A percentile compares a stretch with the other conserved stretches of the same genome.
Evolutionary conservation across 2,888 invertebrate genomes (phyloP).

Genomic region (Salpingus planirostris): DNA sequence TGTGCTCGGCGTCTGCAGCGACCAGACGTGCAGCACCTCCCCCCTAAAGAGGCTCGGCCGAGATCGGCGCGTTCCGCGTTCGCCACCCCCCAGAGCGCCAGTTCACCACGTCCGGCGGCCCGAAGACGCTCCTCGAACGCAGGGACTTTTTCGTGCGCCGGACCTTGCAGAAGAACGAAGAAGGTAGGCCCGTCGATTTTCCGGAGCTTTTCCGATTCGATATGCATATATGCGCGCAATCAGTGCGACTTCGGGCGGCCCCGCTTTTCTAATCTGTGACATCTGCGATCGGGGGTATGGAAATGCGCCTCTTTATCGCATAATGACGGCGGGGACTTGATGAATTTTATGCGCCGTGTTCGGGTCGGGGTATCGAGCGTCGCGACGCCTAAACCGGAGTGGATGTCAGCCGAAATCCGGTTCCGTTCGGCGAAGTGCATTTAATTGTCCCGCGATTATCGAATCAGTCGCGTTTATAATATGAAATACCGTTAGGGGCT

Average conservation of each 20-base stretch:
- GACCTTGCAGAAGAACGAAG: slow-evolving; percentile 10
- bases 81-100: slow-evolving; percentile 22
- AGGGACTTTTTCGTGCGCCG: too few relatives aligned
- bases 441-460: slow-evolving; percentile 33
- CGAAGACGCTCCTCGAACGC: too few relatives aligned
- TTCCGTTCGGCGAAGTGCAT: slow-evolving; percentile 33
- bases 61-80: slow-evolving; percentile 24
- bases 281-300: slow-evolving; percentile 35
- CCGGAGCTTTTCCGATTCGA: too few relatives aligned
- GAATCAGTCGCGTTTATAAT: slow-evolving; percentile 32
- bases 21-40: slow-evolving; percentile 38
- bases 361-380: slow-evolving; percentile 36
- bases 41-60: slow-evolving; percentile 29
- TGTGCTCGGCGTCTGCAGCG: slow-evolving; percentile 49
- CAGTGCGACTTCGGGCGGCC: too few relatives aligned
- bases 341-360: slow-evolving; percentile 38
- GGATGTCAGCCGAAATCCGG: too few relatives aligned
- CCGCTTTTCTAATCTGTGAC: slow-evolving; percentile 35
- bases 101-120: slow-evolving; percentile 23
- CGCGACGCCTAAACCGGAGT: too few relatives aligned
- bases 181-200: slow-evolving; percentile 15
- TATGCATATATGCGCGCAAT: too few relatives aligned
- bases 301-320: slow-evolving; percentile 35
- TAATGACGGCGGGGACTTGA: slow-evolving; percentile 39
- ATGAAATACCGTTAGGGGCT: slow-evolving; percentile 28